Conservation (phyloP, 1,140 invertebrate genomes). For the Grapholita molesta region DNA sequence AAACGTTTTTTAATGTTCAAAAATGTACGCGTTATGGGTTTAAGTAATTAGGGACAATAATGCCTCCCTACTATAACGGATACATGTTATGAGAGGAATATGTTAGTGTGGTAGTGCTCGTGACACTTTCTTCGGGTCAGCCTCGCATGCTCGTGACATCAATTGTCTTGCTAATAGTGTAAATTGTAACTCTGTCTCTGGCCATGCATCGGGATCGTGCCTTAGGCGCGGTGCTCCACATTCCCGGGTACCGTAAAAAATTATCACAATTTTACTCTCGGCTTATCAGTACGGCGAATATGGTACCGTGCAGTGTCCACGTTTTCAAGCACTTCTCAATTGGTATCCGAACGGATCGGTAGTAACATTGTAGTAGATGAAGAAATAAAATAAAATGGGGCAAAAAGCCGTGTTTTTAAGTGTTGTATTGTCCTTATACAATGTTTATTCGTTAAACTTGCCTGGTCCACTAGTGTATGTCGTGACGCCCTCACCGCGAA, state of each 20-base stretch:
- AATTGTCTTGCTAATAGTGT: slow-evolving; percentile 64
- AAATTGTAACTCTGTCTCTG: slow-evolving; percentile 53
- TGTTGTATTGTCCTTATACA: slow-evolving; percentile 39
- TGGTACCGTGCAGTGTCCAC: not conserved
- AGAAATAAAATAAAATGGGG: slow-evolving; percentile 44
- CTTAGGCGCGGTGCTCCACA: slow-evolving; percentile 49
- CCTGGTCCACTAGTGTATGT: slow-evolving; percentile 63
- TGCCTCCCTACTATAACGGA: too few species aligned
- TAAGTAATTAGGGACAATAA: too few species aligned
- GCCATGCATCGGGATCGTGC: slow-evolving; percentile 59
- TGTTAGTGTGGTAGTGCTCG: slow-evolving; percentile 59
- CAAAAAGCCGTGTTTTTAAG: slow-evolving; percentile 28
- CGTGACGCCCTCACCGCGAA: slow-evolving; percentile 57
- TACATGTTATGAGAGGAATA: slow-evolving; percentile 31
- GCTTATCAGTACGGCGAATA: slow-evolving; percentile 21
- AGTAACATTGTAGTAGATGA: slow-evolving; percentile 30
- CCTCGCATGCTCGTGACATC: slow-evolving; percentile 45
- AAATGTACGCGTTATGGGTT: too few species aligned
- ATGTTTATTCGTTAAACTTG: slow-evolving; percentile 42
- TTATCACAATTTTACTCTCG: slow-evolving; percentile 63
- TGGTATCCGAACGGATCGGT: slow-evolving; percentile 40
- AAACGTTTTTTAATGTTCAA: too few species aligned
- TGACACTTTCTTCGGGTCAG: slow-evolving; percentile 62
- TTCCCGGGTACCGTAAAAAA: slow-evolving; percentile 68
- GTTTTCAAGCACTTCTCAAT: slow-evolving; percentile 47